A percentile compares a stretch with the other conserved stretches of the same genome.
Evolutionary conservation across 2,888 invertebrate species (phyloP).

Genomic region (Drosophila kokeensis): DNA sequence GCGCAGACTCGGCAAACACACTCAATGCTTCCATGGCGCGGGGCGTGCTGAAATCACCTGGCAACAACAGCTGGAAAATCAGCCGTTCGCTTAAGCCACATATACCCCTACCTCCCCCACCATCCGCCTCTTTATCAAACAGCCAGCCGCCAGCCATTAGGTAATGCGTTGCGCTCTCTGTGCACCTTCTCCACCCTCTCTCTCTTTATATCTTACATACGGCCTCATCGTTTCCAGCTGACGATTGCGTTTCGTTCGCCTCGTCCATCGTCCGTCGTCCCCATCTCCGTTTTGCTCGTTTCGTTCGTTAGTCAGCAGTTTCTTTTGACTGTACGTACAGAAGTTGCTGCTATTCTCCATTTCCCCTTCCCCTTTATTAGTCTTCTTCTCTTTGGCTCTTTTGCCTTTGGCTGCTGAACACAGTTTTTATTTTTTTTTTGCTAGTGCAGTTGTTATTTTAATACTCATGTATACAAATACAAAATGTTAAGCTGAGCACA

Average conservation of each 20-base stretch:
- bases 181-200: neutral
- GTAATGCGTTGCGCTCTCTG: slow-evolving; percentile 46
- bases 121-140: slow-evolving; percentile 1
- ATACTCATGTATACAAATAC: slow-evolving; percentile 63
- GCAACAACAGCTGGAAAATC: slow-evolving; percentile 84
- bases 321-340: slow-evolving; percentile 59
- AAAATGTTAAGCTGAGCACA: slow-evolving; percentile 57
- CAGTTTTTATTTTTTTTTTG: slow-evolving; percentile 68
- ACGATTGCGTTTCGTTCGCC: slow-evolving; percentile 41
- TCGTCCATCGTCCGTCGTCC: slow-evolving; percentile 15
- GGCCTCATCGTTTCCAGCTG: slow-evolving; percentile 65
- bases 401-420: slow-evolving; percentile 53
- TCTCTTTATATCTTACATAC: slow-evolving; percentile 28
- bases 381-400: slow-evolving; percentile 36
- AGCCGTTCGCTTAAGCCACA: slow-evolving; percentile 74
- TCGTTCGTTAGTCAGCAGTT: slow-evolving; percentile 71
- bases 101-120: neutral
- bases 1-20: slow-evolving; percentile 66
- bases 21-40: slow-evolving; percentile 56
- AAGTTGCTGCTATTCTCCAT: slow-evolving; percentile 17
- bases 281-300: slow-evolving; percentile 21
- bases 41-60: slow-evolving; percentile 72
- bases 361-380: slow-evolving; percentile 21
- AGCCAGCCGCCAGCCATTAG: slow-evolving; percentile 51
- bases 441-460: slow-evolving; percentile 74